These are phyloP conservation scores for Listronotus oregonensis DNA, from an alignment of 1,140 invertebrate genomes.

Conservation along the genomic window DNA sequence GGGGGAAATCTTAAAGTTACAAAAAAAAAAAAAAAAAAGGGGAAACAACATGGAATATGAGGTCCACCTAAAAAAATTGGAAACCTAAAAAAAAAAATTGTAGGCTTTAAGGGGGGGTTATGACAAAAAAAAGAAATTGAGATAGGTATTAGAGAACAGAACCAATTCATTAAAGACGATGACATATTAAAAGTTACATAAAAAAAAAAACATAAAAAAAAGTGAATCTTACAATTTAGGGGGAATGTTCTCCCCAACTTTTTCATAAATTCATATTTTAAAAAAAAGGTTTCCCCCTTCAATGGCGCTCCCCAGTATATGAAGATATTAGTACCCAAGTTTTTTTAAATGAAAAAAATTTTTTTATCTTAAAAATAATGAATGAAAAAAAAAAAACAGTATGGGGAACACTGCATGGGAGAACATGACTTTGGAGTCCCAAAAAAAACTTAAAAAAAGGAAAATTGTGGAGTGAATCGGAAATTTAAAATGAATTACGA, in stretches of 20 bases:
- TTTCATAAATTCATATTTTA: conserved; percentile 1
- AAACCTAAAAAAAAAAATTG: conserved; percentile 6
- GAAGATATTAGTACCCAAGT: conserved; percentile 7
- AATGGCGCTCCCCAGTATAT: background rate
- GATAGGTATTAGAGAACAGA: too few species aligned
- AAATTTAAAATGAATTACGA: too few species aligned
- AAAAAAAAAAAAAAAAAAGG: too few species aligned
- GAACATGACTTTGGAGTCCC: conserved; percentile 14
- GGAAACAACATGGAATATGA: too few species aligned
- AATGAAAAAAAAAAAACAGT: conserved; percentile 12
- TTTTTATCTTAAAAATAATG: conserved; percentile 20
- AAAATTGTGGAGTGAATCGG: conserved; percentile 14
- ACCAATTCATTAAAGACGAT: background rate
- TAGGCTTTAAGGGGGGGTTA: background rate
- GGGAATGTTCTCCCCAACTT: too few species aligned
- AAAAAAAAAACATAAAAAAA: conserved; percentile 5
- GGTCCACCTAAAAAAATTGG: conserved; percentile 1
- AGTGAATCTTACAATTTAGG: background rate
- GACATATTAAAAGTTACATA: conserved; percentile 6
- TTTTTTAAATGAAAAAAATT: conserved; percentile 27
- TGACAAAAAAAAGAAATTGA: background rate
- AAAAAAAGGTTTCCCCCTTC: conserved; percentile 5
- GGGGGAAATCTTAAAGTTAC: too few species aligned
- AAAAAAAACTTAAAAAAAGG: conserved; percentile 10
- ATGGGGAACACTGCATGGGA: conserved; percentile 12